A percentile compares a stretch with the other conserved stretches of the same genome.
Evolutionary conservation across 2,888 invertebrate genomes (phyloP).

Genomic region (Tenthredo notha): DNA sequence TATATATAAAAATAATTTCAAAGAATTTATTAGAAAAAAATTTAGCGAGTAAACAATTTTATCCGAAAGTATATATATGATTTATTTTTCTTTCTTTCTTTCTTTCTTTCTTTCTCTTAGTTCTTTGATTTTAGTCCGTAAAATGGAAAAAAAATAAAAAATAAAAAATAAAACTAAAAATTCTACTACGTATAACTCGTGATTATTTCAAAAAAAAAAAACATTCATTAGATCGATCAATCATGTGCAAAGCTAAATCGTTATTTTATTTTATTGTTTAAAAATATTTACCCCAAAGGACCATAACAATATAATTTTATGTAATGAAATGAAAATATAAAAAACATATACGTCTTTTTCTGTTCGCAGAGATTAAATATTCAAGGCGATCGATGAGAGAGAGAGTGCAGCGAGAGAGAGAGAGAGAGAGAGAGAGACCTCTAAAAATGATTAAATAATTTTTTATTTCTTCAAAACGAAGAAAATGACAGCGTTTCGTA

Average conservation of each 20-base stretch:
- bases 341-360: background rate
- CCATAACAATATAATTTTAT: background rate
- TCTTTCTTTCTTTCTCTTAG: too few species aligned
- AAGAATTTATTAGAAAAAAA: too few species aligned
- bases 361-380: constrained; percentile 5
- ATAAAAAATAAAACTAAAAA: too few species aligned
- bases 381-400: background rate
- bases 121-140: too few species aligned
- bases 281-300: background rate
- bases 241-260: background rate
- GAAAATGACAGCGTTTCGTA: background rate
- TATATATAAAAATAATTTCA: too few species aligned
- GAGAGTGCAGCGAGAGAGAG: too few species aligned
- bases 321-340: background rate
- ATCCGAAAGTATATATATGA: too few species aligned
- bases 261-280: background rate
- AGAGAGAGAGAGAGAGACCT: background rate
- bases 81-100: too few species aligned
- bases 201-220: background rate
- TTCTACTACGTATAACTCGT: background rate
- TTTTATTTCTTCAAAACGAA: background rate
- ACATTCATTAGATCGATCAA: background rate
- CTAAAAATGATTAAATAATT: background rate
- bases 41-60: too few species aligned
- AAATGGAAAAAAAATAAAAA: background rate